Percentiles rank a stretch among this genome's conserved stretches.
Evolutionary conservation across 2,797 vertebrate species (phyloP).

Genomic region (Neosilurus hyrtlii): DNA sequence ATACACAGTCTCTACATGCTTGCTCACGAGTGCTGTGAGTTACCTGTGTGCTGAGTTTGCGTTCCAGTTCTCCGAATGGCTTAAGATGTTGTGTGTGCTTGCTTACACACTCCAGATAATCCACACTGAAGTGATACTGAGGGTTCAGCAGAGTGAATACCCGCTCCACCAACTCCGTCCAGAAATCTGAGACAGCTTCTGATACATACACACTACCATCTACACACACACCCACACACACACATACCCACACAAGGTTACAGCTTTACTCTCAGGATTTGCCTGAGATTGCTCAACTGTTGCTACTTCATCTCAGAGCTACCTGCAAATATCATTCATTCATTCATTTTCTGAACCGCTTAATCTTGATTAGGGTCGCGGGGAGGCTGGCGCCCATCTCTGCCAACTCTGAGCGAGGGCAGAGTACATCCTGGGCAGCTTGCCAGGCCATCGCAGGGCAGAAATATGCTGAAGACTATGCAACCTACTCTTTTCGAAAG

Average conservation of each 20-base stretch:
- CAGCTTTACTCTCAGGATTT: background rate
- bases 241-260: background rate
- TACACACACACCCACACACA: constrained; percentile 51
- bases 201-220: constrained; percentile 77
- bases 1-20: background rate
- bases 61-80: constrained; percentile 86
- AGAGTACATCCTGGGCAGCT: too few species aligned
- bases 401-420: too few species aligned
- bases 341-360: too few species aligned
- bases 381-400: too few species aligned
- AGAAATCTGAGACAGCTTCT: constrained; percentile 86
- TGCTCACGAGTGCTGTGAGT: constrained; percentile 43
- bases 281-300: background rate
- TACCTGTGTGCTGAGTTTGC: constrained; percentile 82
- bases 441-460: too few species aligned
- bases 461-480: too few species aligned
- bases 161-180: constrained; percentile 83
- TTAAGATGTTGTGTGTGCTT: constrained; percentile 81
- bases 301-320: background rate
- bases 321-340: background rate
- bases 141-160: constrained; percentile 87
- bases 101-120: constrained; percentile 86
- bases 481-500: too few species aligned
- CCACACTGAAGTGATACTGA: constrained; percentile 83
- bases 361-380: too few species aligned